Evolutionary conservation across 2,113 vertebrate species (phyloP).

Genomic region (Osmerus mordax): DNA sequence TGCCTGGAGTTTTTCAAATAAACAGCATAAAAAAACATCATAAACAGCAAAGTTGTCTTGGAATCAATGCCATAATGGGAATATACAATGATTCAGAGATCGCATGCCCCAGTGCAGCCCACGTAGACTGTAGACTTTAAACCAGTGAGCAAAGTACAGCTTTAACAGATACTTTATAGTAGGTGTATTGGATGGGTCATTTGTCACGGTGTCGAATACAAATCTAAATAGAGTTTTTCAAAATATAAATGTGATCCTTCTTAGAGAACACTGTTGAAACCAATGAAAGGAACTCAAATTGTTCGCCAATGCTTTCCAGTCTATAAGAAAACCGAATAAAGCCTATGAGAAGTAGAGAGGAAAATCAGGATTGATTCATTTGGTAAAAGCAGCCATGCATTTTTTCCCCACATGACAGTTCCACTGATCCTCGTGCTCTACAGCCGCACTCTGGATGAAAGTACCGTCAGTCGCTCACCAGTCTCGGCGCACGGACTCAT

Average conservation of each 20-base stretch:
- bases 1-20: background rate
- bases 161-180: too few species aligned
- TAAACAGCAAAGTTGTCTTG: too few species aligned
- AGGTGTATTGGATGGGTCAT: too few species aligned
- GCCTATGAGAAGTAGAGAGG: background rate
- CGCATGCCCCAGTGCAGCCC: too few species aligned
- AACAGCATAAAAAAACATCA: background rate
- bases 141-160: too few species aligned
- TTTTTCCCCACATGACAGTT: conserved; percentile 5
- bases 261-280: too few species aligned
- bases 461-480: conserved; percentile 1
- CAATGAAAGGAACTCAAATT: too few species aligned
- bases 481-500: conserved; percentile 30
- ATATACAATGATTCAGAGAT: background rate
- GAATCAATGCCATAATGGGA: background rate
- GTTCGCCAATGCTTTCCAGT: background rate
- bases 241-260: too few species aligned
- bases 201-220: too few species aligned
- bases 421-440: conserved; percentile 31
- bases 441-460: background rate
- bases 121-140: too few species aligned
- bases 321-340: background rate
- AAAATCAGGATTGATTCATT: background rate
- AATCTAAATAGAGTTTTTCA: too few species aligned
- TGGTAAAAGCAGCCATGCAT: background rate